Evolutionary conservation across 2,888 invertebrate species (phyloP), one percentile per base, ranked within the genome.

Genomic region (Ethmia dodecea): DNA sequence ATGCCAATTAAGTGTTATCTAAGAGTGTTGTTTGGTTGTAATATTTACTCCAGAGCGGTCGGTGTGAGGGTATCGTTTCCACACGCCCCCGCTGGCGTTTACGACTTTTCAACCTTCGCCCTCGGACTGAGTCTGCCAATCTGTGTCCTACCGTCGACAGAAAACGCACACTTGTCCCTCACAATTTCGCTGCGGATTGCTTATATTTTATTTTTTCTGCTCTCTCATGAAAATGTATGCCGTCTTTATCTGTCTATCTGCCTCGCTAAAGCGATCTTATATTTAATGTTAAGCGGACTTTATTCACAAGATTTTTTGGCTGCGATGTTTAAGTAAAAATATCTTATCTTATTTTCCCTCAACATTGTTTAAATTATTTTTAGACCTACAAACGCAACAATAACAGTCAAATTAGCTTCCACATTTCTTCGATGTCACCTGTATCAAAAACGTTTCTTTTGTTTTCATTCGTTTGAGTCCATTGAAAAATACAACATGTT

Each of bases 221-320:
- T 66, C 61, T 71, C 65, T 55, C 58, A 69, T 73, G 65, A 74
- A 79, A 76, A 77, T 78, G 66, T 78, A 77, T 75, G 63, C 56
- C 60, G 54, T 65, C 65, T 72, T 79, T 76, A 75, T 74, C 70
- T 67, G 64, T 73, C 70, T 75, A 74, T 76, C 67, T 71, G 62
- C 50, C 55, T 68, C 58, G 61, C 71, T 73, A 72, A 76, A 74
- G 60, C 63, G 70, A 75, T 79, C 67, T 75, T 74, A 70, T 73
- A 71, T 75, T 76, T 74, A 75, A 78, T 73, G 69, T 61, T 72
- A 68, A 70, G 66, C 64, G 62, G 55, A 66, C 59, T 68, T 74
- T 75, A 70, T 69, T 66, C 60, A 56, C 56, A 60, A 65, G 60
- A 67, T 66, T 68, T 72, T 63, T 44, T 52, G 53, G 38, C 50